A percentile compares a stretch with the other conserved stretches of the same genome.
Conservation (phyloP, 92 coral and sea anemone species). For the Bergia sp. region DNA sequence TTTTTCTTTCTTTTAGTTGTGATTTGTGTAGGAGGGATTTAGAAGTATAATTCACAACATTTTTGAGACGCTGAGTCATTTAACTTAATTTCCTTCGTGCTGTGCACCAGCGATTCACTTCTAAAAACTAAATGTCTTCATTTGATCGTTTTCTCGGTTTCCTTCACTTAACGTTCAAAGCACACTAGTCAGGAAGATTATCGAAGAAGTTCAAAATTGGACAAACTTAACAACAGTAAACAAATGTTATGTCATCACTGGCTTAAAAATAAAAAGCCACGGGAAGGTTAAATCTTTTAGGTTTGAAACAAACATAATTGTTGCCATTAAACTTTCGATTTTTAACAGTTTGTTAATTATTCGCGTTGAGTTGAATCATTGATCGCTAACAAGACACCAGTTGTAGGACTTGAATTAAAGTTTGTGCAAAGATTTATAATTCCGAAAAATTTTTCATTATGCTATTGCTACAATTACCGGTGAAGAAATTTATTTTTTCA, state of each 20-base stretch:
- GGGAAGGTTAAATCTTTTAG: neutral
- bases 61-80: neutral
- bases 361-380: neutral
- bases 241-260: too few species aligned
- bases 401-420: too few species aligned
- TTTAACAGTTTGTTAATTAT: neutral
- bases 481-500: neutral
- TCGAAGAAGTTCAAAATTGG: neutral
- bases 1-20: too few species aligned
- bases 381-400: neutral
- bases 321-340: neutral
- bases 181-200: neutral
- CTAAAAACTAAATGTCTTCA: too few species aligned
- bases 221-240: too few species aligned
- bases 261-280: too few species aligned
- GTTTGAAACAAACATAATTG: neutral
- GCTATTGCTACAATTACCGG: neutral
- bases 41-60: neutral
- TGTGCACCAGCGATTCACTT: neutral
- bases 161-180: neutral
- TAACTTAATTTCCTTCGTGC: neutral
- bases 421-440: neutral
- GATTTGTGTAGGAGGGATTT: too few species aligned
- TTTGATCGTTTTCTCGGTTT: neutral
- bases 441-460: neutral